A percentile compares a stretch with the other conserved stretches of the same genome.
Conservation (phyloP, 2,888 invertebrate genomes). For the Teinopalpus imperialis region DNA sequence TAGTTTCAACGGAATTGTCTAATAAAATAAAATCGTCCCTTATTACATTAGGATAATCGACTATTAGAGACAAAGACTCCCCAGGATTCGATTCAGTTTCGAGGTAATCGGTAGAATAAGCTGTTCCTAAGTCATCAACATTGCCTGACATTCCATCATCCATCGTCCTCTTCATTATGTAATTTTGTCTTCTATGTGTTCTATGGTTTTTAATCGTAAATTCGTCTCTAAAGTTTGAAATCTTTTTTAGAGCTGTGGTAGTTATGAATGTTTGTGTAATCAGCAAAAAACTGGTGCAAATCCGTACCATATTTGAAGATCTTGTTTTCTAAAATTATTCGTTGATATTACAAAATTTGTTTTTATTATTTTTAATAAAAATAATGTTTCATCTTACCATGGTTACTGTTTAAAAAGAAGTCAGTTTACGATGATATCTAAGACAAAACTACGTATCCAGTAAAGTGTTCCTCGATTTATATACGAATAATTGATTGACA, state of each 20-base stretch:
- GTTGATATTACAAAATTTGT: neutral
- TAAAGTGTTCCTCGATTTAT: constrained; percentile 45
- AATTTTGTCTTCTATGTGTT: constrained; percentile 58
- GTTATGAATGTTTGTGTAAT: constrained; percentile 51
- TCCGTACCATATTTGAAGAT: constrained; percentile 35
- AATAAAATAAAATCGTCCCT: constrained; percentile 64
- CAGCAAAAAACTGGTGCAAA: constrained; percentile 50
- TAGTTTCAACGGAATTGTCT: constrained; percentile 69
- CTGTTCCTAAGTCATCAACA: constrained; percentile 42
- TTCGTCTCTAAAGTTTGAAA: constrained; percentile 46
- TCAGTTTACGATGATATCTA: neutral
- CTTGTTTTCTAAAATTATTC: constrained; percentile 10
- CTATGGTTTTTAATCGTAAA: constrained; percentile 57
- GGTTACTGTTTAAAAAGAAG: neutral
- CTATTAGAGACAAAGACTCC: constrained; percentile 59
- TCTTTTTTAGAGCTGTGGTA: constrained; percentile 48
- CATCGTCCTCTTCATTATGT: constrained; percentile 48
- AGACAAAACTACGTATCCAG: constrained; percentile 28
- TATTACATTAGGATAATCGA: constrained; percentile 71
- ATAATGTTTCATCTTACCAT: too few species aligned
- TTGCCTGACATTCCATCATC: constrained; percentile 47
- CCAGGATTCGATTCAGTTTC: constrained; percentile 48
- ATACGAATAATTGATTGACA: constrained; percentile 59
- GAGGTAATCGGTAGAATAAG: constrained; percentile 43
- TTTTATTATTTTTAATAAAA: neutral